Evolutionary conservation across 1,140 invertebrate species (phyloP), one percentile per base, ranked within the genome.

Genomic region (Drosophila sp.): DNA sequence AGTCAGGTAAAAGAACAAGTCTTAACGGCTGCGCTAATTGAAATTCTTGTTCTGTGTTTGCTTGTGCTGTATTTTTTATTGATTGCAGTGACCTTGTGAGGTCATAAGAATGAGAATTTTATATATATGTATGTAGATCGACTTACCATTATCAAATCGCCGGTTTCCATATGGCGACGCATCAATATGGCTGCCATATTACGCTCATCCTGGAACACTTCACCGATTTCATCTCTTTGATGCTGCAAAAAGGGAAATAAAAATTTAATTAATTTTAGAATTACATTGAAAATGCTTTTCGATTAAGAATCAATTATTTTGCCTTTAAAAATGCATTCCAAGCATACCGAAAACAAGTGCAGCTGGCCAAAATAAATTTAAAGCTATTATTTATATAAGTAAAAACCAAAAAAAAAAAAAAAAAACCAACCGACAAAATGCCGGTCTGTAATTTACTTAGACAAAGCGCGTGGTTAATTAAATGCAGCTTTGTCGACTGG

Each of bases 181-280:
- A 97, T 94, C 44, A 98, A 93, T 84, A 98, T 94, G 7, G 97
- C 97, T 25, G 97, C 97, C 93, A 96, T 95, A 83, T 96, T 97
- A 25, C 94, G 92, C 71, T 96, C 94, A 92, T 98, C 97, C 90
- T 98, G 97, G 92, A 97, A 98, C 23, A 96, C 94, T 64, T 97
- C 95, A 30, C 97, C 97, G 65, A 97, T 94, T 70, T 97, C 94
- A 66, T 94, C 93, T 66, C 93, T 93, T 27, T 90, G 91, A 79
- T 93, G 92, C 94, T 96, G 92, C 8, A 84, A 93, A 77, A 62
- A 27, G 38, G 64, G 60, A 4, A 41, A 3, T 2, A 41, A 8
- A 35, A 47, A 27, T 7, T 8, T 38, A 11, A 44, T 6, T 65
- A 47, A 62, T 35, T 17, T 17, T 17, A 17, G 17, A 17, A 17